These are phyloP conservation scores for Sogatella furcifera DNA, from an alignment of 1,140 invertebrate genomes.

Conservation along the genomic window DNA sequence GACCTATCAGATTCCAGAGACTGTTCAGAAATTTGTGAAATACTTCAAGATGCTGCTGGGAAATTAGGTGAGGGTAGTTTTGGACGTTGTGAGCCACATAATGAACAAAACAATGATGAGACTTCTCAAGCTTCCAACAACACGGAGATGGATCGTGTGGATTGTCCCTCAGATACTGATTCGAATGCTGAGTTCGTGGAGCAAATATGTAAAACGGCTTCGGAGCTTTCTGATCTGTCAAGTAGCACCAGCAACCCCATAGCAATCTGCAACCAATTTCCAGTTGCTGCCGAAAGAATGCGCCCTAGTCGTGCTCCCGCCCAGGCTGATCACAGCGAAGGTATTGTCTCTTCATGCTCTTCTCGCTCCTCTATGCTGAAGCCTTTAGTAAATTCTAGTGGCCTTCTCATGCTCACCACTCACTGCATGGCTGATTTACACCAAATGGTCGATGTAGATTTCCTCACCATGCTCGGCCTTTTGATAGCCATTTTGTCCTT, in stretches of 20 bases:
- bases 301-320: neutral
- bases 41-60: neutral
- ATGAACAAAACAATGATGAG: neutral
- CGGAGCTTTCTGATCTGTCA: neutral
- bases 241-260: neutral
- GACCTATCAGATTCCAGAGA: too few relatives aligned
- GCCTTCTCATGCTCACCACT: constrained; percentile 47
- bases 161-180: neutral
- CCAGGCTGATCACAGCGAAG: neutral
- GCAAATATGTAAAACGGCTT: neutral
- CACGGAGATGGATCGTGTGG: neutral
- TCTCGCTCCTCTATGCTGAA: constrained; percentile 3
- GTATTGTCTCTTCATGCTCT: neutral
- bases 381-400: neutral
- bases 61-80: neutral
- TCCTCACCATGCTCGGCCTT: constrained; percentile 52
- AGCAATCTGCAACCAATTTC: neutral
- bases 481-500: constrained; percentile 55
- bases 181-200: neutral
- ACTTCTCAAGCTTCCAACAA: neutral
- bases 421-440: constrained; percentile 50
- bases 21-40: neutral
- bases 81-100: neutral
- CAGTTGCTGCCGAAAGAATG: neutral
- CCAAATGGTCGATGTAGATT: constrained; percentile 49